A percentile compares a stretch with the other conserved stretches of the same genome.
These are phyloP conservation scores for Atherinosoma microstoma DNA, from an alignment of 2,797 vertebrate genomes.

Conservation along the genomic window DNA sequence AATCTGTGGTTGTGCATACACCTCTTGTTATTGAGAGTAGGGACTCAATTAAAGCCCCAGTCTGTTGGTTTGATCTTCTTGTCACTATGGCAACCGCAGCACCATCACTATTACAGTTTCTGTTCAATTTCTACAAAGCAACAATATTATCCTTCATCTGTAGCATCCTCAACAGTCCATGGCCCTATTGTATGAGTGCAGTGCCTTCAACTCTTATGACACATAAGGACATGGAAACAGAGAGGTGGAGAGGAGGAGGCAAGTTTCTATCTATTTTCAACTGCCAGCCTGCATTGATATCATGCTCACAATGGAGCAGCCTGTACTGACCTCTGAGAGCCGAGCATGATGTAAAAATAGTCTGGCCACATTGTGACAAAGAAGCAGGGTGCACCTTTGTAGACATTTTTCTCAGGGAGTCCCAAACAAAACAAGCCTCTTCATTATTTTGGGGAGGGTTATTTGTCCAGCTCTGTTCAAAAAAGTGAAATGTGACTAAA, in stretches of 20 bases:
- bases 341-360: slow-evolving; percentile 47
- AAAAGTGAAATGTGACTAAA: slow-evolving; percentile 30
- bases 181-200: slow-evolving; percentile 11
- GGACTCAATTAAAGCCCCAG: slow-evolving; percentile 56
- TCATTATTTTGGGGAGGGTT: slow-evolving; percentile 13
- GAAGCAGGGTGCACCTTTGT: background rate
- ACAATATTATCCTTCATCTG: slow-evolving; percentile 32
- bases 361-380: slow-evolving; percentile 8
- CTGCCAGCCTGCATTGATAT: slow-evolving; percentile 46
- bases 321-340: slow-evolving; percentile 48
- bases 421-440: slow-evolving; percentile 23
- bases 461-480: slow-evolving; percentile 10
- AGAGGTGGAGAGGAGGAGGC: slow-evolving; percentile 40
- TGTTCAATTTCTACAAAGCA: slow-evolving; percentile 46
- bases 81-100: slow-evolving; percentile 65
- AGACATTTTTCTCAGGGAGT: slow-evolving; percentile 14
- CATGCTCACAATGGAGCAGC: slow-evolving; percentile 26
- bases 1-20: slow-evolving; percentile 18
- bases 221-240: slow-evolving; percentile 47
- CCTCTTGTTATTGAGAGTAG: slow-evolving; percentile 40
- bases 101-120: slow-evolving; percentile 18
- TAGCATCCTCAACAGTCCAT: slow-evolving; percentile 38
- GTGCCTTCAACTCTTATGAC: slow-evolving; percentile 56
- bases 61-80: slow-evolving; percentile 41
- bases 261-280: slow-evolving; percentile 42